Evolutionary conservation across 1,140 invertebrate genomes (phyloP).

Genomic region (Micrasema longulum): DNA sequence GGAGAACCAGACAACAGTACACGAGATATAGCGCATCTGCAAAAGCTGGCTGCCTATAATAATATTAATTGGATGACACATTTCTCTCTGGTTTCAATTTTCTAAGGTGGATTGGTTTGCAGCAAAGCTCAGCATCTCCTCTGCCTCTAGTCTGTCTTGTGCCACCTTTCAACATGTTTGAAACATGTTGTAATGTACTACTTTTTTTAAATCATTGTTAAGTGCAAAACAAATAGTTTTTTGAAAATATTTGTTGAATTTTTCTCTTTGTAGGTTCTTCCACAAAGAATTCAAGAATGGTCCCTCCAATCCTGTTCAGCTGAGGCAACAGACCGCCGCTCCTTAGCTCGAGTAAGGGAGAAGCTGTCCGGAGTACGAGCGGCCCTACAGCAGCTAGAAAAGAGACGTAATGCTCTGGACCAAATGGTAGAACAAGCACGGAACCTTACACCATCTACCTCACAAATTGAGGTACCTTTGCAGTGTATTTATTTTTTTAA

Average conservation of each 20-base stretch:
- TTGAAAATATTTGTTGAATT: neutral
- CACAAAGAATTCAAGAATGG: constrained; percentile 95
- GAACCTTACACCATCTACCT: constrained; percentile 61
- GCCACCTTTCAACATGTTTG: too few relatives aligned
- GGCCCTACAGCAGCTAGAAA: constrained; percentile 82
- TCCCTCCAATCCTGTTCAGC: constrained; percentile 88
- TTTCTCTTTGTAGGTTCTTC: constrained; percentile 74
- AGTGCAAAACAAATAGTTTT: neutral
- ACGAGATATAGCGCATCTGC: too few relatives aligned
- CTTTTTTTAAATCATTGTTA: too few relatives aligned
- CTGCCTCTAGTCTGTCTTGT: too few relatives aligned
- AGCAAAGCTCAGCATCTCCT: too few relatives aligned
- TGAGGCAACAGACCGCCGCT: constrained; percentile 86
- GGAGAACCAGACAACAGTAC: too few relatives aligned
- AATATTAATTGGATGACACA: too few relatives aligned
- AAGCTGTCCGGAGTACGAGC: constrained; percentile 82
- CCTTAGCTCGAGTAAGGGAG: constrained; percentile 84
- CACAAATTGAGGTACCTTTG: constrained; percentile 42
- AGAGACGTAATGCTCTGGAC: constrained; percentile 83
- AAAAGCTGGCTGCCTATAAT: too few relatives aligned
- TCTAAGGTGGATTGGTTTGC: too few relatives aligned
- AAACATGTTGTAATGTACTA: too few relatives aligned
- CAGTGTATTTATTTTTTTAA: neutral
- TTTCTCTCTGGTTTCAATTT: too few relatives aligned
- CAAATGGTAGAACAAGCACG: constrained; percentile 83